phyloP scores from a whole-genome alignment of 2,797 vertebrate genomes.

The Ficedula albicollis region DNA sequence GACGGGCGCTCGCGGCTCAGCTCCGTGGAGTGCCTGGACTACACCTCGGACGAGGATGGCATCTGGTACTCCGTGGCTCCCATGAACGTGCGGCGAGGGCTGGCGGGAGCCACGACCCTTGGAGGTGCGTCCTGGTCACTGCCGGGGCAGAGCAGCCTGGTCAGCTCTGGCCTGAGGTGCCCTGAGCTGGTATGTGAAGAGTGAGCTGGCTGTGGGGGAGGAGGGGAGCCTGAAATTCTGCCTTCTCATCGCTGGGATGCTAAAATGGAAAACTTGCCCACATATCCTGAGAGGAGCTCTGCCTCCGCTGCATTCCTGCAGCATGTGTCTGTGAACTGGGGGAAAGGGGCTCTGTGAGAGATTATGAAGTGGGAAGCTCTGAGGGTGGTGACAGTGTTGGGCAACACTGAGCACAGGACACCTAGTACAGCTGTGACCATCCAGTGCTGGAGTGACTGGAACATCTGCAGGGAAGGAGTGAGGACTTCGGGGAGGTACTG shows the following conservation, averaged over 20 bases:
- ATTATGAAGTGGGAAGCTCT: background rate
- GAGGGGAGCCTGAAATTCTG: background rate
- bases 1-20: constrained; percentile 96
- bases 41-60: constrained; percentile 93
- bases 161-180: background rate
- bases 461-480: background rate
- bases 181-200: background rate
- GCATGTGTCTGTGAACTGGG: background rate
- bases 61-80: constrained; percentile 98
- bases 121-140: constrained; percentile 79
- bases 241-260: background rate
- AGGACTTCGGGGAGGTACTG: background rate
- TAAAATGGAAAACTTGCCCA: background rate
- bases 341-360: background rate
- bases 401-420: background rate
- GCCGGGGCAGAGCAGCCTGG: background rate
- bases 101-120: constrained; percentile 93
- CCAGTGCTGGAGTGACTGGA: background rate
- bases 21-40: constrained; percentile 96
- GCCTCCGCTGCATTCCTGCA: background rate
- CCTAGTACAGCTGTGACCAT: background rate
- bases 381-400: background rate
- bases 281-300: background rate
- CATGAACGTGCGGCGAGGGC: constrained; percentile 94
- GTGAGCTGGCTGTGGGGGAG: background rate